Evolutionary conservation across 2,113 vertebrate genomes (phyloP).

Genomic region (Pithys albifrons): DNA sequence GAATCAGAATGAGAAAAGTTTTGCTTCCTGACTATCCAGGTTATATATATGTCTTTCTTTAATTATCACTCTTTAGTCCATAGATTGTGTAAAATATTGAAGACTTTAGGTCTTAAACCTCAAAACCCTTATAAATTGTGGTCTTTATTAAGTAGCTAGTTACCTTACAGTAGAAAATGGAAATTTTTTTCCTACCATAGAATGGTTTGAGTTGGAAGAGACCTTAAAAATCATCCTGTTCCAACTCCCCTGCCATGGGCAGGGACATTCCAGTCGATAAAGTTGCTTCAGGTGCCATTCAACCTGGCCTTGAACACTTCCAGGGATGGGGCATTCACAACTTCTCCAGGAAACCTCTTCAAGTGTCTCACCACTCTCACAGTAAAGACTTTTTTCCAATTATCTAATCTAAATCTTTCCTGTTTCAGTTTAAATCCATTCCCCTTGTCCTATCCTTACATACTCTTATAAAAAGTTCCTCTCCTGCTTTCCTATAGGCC

Average conservation of each 20-base stretch:
- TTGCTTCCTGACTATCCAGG: not conserved
- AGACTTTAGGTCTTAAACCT: not conserved
- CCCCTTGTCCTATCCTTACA: not conserved
- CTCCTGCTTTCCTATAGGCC: not conserved
- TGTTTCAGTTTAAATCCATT: not conserved
- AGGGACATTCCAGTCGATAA: not conserved
- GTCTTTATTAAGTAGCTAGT: not conserved
- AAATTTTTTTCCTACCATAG: not conserved
- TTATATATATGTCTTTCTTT: not conserved
- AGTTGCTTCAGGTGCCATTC: not conserved
- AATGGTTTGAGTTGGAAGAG: not conserved
- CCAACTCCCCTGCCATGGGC: rapidly evolving
- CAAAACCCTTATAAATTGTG: not conserved
- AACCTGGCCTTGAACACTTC: not conserved
- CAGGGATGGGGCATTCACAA: not conserved
- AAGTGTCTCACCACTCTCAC: not conserved
- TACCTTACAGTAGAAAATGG: not conserved
- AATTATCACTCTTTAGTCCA: not conserved
- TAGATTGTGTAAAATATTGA: not conserved
- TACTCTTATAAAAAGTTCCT: not conserved
- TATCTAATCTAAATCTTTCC: not conserved
- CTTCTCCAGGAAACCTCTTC: not conserved
- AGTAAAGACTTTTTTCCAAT: not conserved
- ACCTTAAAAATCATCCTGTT: not conserved
- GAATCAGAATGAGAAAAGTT: not conserved